A percentile compares a stretch with the other conserved stretches of the same genome.
Evolutionary conservation across 1,140 invertebrate species (phyloP).

Genomic region (Notospermus geniculatus): DNA sequence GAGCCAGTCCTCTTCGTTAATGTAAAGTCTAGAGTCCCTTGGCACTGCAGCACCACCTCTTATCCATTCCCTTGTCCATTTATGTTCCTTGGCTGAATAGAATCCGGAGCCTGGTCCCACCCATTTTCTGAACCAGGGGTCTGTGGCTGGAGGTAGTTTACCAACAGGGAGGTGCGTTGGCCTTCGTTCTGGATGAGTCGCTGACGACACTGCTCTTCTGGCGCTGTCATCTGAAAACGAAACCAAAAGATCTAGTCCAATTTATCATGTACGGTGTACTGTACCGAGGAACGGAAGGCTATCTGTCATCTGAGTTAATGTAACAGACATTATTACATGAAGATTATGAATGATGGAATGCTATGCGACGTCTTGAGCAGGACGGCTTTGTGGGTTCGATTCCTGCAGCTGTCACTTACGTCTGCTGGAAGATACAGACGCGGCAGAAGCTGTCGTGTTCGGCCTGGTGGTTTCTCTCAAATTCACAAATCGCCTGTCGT

Average conservation of each 20-base stretch:
- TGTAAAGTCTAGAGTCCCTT: conserved; percentile 34
- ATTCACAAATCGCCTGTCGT: conserved; percentile 28
- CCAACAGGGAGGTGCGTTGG: not conserved
- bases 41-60: conserved; percentile 36
- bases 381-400: no score
- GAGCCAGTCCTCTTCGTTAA: conserved; percentile 49
- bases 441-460: not conserved
- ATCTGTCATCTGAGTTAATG: no score
- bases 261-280: conserved; percentile 18
- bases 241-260: conserved; percentile 32
- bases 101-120: conserved; percentile 29
- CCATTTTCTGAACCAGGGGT: conserved; percentile 38
- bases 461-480: conserved; percentile 2
- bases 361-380: no score
- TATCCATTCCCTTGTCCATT: not conserved
- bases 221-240: conserved; percentile 34
- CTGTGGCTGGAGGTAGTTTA: conserved; percentile 32
- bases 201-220: conserved; percentile 32
- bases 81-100: not conserved
- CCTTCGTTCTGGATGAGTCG: no score
- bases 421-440: no score
- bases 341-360: conserved; percentile 19
- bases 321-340: conserved; percentile 22
- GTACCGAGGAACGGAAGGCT: no score
- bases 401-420: no score